phyloP scores from a whole-genome alignment of 35 echinoderm and acorn worm species.

The Heliocidaris tuberculata region DNA sequence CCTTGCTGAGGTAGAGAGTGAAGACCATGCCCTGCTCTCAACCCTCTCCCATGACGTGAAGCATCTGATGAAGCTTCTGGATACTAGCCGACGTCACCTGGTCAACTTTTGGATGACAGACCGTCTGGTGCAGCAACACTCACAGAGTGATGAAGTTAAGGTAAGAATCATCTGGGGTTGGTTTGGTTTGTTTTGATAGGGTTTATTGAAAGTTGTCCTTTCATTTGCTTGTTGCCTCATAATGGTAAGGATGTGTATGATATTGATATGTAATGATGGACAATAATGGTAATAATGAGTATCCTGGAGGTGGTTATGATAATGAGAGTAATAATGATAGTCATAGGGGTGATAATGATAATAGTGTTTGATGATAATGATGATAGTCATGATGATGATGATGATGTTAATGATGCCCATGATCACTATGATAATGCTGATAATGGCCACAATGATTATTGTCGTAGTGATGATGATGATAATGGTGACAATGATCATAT shows the following conservation, averaged over 20 bases:
- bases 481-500: too few relatives aligned
- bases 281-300: too few relatives aligned
- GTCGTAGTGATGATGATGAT: neutral
- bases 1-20: neutral
- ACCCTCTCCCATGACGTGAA: neutral
- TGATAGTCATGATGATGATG: too few relatives aligned
- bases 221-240: too few relatives aligned
- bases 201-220: too few relatives aligned
- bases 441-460: neutral
- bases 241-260: too few relatives aligned
- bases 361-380: too few relatives aligned
- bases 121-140: conserved; percentile 20
- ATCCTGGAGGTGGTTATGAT: too few relatives aligned
- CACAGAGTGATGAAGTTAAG: conserved; percentile 40
- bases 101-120: conserved; percentile 33
- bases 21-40: neutral
- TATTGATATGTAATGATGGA: too few relatives aligned
- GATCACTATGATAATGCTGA: neutral
- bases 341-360: too few relatives aligned
- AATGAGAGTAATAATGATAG: too few relatives aligned
- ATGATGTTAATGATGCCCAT: neutral
- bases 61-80: neutral
- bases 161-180: neutral
- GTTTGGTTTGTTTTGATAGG: neutral
- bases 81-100: conserved; percentile 20